Evolutionary conservation across 2,888 invertebrate species (phyloP), one percentile per base, ranked within the genome.

Genomic region (Helicoverpa assulta): DNA sequence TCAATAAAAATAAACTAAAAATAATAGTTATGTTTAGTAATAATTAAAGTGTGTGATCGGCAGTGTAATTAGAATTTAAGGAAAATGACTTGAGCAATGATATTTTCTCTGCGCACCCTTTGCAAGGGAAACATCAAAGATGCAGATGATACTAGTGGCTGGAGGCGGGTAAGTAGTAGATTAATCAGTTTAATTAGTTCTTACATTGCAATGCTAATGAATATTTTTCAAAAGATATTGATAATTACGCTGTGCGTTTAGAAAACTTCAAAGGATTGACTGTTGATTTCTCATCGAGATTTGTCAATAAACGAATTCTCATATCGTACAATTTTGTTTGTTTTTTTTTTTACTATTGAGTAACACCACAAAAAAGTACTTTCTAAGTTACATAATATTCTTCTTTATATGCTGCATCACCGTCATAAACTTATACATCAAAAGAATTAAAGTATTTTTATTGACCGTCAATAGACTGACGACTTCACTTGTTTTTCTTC

Each of bases 111-210:
- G 52, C 47, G 65, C 33, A 61, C 37, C 21, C 18, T 63, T 6
- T 51, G 62, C 64, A 65, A 69, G 65, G 65, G 62, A 77, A 67
- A 60, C 74, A 71, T 74, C 87, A 92, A 93, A 84, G 75, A 96
- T 96, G 96, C 96, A 96, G 95, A 96, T 96, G 96, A 96, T 96
- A 86, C 87, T 96, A 82, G 96, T 93, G 62, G 96, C 96, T 82
- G 96, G 96, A 87, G 96, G 95, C 77, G 90, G 89, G 90, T 90
- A 81, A 88, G 90, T 86, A 0, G 16, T 47, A 47, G 47, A n/a
- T 47, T 26, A 26, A 26, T 26, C 26, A 26, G 26, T 26, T 47
- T 47, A n/a, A n/a, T 47, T n/a, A 5, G 2, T 47, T 47, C 5
- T 47, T 1, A 47, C 16, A 47, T 6, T n/a, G 47, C 47, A 47